A percentile compares a stretch with the other conserved stretches of the same genome.
Conservation (phyloP, 2,113 vertebrate genomes). For the Gallinago media region DNA sequence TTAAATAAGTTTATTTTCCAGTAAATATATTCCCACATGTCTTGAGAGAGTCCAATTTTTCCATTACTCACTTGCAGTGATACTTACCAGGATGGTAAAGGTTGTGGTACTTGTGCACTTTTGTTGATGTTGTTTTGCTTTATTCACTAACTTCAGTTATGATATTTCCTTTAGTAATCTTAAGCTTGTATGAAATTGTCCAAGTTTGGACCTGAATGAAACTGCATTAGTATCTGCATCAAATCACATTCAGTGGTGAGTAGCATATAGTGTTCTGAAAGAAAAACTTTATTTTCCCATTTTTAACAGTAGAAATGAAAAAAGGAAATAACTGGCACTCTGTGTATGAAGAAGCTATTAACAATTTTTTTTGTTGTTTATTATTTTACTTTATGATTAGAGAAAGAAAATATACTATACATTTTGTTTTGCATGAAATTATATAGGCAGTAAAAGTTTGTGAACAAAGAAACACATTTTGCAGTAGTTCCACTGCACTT, state of each 20-base stretch:
- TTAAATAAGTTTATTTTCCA: constrained; percentile 36
- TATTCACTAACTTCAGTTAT: neutral
- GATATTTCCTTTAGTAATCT: neutral
- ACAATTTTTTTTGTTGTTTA: neutral
- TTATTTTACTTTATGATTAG: constrained; percentile 16
- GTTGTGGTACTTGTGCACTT: neutral
- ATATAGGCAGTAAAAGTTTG: constrained; percentile 31
- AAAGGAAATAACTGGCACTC: neutral
- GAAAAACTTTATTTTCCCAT: neutral
- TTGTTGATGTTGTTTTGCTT: neutral
- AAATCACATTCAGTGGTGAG: neutral
- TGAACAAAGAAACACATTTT: constrained; percentile 14
- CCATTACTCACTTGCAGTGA: neutral
- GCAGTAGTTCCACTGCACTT: constrained; percentile 22
- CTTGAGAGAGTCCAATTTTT: neutral
- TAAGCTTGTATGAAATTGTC: neutral
- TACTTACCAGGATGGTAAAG: neutral
- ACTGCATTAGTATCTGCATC: neutral
- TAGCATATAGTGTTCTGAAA: neutral
- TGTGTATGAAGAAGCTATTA: neutral
- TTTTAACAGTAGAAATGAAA: neutral
- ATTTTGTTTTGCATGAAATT: constrained; percentile 33
- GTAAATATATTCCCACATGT: neutral
- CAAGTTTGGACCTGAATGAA: neutral
- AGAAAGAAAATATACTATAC: neutral